Base-by-base conservation (phyloP, 2,113 vertebrate genomes). In the Beaufortia kweichowensis region DNA sequence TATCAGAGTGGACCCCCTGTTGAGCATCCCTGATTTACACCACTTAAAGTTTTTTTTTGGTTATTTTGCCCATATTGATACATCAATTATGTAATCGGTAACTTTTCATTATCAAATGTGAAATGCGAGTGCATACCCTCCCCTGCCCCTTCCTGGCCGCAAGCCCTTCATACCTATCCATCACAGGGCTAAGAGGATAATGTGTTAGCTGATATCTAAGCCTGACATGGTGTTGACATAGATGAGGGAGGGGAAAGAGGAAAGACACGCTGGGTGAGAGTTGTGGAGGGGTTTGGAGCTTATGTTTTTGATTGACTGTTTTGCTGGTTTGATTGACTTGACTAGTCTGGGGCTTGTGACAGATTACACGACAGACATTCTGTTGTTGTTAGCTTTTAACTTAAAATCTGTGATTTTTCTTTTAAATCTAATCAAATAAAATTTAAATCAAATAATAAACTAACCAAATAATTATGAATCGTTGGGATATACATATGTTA, bases 121-220 rank as follows among this genome's bases (percentile, higher is more conserved):
- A n/a, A 53, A 53, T 21, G 48, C 24, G 2, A 28, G 14, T 12
- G 56, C 12, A 24, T 21, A 26, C 24, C 23, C 24, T 15, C 23
- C 56, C 56, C 24, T 9, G 56, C 24, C 12, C 43, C 39, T 84
- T 85, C 57, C 85, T 91, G 89, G 90, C 89, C 88, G 31, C 15
- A 69, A 83, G 84, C 87, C 85, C 89, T 88, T 59, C 0, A 83
- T 85, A 84, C 85, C 90, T 89, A 90, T 91, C 89, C 88, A 82
- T 90, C 89, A 82, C 82, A 61, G 84, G 82, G 80, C 90, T 91
- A 90, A 92, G 90, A 91, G 91, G 90, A 91, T 92, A 89, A 92
- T 90, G 88, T 91, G 91, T 91, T 91, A 92, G 89, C 85, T 92
- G 91, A 92, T 91, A 91, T 90, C 88, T 87, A 85, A 86, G 87